These are phyloP conservation scores for Ceyx margarethae DNA, from an alignment of 2,113 vertebrate species.

Conservation along the genomic window DNA sequence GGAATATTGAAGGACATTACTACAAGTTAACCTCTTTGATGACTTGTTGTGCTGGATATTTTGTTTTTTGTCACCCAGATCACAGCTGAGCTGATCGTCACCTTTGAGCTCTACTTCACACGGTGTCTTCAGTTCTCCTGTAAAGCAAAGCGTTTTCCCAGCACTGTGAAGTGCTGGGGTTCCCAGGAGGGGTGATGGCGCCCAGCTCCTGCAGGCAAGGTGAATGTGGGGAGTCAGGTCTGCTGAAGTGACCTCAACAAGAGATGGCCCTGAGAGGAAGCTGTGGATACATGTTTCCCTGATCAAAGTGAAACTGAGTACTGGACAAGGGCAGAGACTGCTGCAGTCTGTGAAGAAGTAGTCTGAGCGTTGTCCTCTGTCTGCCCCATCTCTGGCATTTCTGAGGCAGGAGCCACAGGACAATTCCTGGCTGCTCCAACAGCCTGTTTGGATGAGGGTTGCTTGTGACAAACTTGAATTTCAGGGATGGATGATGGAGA, in stretches of 20 bases:
- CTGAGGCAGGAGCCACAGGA: not conserved
- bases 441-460: not conserved
- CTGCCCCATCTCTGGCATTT: not conserved
- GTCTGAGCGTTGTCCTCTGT: not conserved
- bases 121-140: not conserved
- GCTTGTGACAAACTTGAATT: not conserved
- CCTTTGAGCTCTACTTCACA: not conserved
- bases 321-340: not conserved
- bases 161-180: not conserved
- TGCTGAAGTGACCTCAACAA: not conserved
- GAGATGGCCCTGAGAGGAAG: not conserved
- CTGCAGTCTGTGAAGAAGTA: not conserved
- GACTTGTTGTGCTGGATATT: too few species aligned
- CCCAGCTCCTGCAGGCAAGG: not conserved
- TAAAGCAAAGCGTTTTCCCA: not conserved
- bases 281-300: not conserved
- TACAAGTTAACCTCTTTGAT: not conserved
- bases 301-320: fast-evolving
- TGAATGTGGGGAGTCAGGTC: not conserved
- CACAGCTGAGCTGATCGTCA: not conserved
- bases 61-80: not conserved
- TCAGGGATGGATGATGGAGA: not conserved
- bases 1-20: not conserved
- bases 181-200: not conserved
- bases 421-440: not conserved